Evolutionary conservation across 2,888 invertebrate species (phyloP).

Genomic region (Spilarctia lutea): DNA sequence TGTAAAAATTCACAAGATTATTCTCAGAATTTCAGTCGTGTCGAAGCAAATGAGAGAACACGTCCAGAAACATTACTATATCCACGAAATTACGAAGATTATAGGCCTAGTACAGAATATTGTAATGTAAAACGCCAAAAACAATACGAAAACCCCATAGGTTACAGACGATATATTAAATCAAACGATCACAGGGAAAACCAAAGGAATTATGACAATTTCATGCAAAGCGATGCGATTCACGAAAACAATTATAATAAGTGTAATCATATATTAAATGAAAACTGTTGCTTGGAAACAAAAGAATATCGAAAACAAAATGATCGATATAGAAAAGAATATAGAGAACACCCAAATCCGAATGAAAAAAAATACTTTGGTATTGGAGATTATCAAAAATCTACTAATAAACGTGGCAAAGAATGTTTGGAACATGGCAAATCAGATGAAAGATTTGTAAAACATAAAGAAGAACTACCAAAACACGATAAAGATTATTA

Average conservation of each 20-base stretch:
- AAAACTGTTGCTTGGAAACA: neutral
- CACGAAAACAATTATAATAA: neutral
- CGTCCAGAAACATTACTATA: neutral
- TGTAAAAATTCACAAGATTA: neutral
- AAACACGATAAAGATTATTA: neutral
- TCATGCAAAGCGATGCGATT: neutral
- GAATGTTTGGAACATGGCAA: neutral
- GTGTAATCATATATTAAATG: neutral
- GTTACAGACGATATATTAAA: neutral
- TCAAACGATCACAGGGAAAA: neutral
- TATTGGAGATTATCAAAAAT: neutral
- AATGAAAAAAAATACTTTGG: neutral
- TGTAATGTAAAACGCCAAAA: neutral
- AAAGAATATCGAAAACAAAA: neutral
- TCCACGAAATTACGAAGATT: constrained; percentile 1
- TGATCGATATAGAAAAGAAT: neutral
- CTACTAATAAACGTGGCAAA: neutral
- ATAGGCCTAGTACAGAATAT: neutral
- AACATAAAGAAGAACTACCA: neutral
- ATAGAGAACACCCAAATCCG: neutral
- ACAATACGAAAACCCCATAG: neutral
- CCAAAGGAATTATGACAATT: neutral
- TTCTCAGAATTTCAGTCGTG: neutral
- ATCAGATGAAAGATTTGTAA: neutral
- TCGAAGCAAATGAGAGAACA: neutral